Evolutionary conservation across 2,797 vertebrate genomes (phyloP).

Genomic region (Aselliscus stoliczkanus): DNA sequence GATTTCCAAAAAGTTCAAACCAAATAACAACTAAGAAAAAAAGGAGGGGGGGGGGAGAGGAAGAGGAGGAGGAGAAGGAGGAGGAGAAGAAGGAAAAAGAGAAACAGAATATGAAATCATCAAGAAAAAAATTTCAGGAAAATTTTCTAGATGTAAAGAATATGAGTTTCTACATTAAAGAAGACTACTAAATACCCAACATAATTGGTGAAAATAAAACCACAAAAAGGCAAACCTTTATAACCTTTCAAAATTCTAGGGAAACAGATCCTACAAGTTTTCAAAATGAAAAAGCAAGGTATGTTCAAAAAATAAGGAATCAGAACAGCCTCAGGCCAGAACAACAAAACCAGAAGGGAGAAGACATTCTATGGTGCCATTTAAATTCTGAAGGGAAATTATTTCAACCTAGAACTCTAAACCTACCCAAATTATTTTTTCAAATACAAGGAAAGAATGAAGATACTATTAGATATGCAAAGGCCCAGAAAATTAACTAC

Average conservation of each 20-base stretch:
- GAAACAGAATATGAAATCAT: not conserved
- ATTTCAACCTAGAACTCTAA: not conserved
- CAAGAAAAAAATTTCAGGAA: not conserved
- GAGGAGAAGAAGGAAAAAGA: not conserved
- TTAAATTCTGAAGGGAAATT: constrained; percentile 25
- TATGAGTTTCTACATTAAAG: not conserved
- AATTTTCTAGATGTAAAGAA: not conserved
- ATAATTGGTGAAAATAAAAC: not conserved
- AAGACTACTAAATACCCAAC: not conserved
- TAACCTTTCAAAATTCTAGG: not conserved
- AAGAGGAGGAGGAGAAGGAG: not conserved
- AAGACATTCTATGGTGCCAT: not conserved
- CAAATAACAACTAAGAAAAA: not conserved
- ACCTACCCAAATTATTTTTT: not conserved
- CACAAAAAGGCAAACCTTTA: not conserved
- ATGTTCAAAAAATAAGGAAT: not conserved
- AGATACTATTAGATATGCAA: not conserved
- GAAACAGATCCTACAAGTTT: not conserved
- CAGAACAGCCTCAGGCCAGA: not conserved
- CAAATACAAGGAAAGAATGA: not conserved
- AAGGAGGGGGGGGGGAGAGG: no score
- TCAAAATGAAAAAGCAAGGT: not conserved
- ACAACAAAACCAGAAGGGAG: not conserved
- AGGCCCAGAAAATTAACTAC: not conserved
- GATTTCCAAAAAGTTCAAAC: not conserved